These are phyloP conservation scores for Monochamus alternatus DNA, from an alignment of 2,888 invertebrate species.

Conservation along the genomic window DNA sequence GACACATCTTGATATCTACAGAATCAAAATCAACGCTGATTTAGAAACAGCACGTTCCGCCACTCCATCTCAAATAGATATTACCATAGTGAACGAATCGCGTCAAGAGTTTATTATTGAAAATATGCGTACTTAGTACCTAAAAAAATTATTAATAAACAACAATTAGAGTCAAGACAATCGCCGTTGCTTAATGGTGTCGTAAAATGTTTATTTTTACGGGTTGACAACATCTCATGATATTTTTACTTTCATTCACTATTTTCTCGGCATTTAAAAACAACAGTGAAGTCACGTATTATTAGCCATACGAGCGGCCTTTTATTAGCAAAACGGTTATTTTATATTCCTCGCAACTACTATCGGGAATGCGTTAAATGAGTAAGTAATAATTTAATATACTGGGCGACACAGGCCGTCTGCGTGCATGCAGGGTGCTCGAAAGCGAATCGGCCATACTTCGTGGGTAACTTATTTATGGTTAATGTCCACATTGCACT, in stretches of 20 bases:
- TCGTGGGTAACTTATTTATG: too few species aligned
- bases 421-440: too few species aligned
- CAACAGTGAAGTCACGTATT: constrained; percentile 23
- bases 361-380: neutral
- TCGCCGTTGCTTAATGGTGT: constrained; percentile 6
- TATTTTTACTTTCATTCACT: constrained; percentile 30
- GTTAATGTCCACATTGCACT: too few species aligned
- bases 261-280: constrained; percentile 23
- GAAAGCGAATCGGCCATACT: too few species aligned
- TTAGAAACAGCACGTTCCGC: too few species aligned
- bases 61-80: neutral
- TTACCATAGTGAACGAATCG: neutral
- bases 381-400: neutral
- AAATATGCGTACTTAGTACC: constrained; percentile 1
- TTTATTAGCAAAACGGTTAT: constrained; percentile 23
- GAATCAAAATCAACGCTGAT: too few species aligned
- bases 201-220: constrained; percentile 28
- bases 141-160: constrained; percentile 13
- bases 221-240: constrained; percentile 17
- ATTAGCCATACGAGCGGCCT: constrained; percentile 11
- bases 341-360: constrained; percentile 17
- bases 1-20: too few species aligned
- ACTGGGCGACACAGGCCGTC: too few species aligned
- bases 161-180: constrained; percentile 26
- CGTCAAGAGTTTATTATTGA: neutral